Base-by-base conservation (phyloP, 2,888 invertebrate species). In the Carterocephalus palaemon region DNA sequence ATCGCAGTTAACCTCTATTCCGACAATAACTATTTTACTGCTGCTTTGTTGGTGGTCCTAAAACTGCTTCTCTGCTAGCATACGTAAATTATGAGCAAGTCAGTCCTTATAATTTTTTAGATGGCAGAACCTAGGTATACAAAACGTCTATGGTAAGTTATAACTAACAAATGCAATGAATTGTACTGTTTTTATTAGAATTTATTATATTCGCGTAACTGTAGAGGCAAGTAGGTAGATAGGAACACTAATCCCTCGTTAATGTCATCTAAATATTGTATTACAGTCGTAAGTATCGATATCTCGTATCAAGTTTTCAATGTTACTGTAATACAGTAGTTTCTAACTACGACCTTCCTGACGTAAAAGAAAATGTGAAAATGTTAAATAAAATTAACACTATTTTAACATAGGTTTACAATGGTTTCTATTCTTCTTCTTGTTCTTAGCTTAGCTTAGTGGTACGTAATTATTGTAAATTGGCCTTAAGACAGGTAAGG, bases 221-320 rank as follows among this genome's bases (percentile, higher is more conserved):
- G n/a, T 28, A 42, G 20, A 34, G 28, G 8, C 20, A 28, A 5
- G 28, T n/a, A 34, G 28, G 8, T 15, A 28, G 5, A 20, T n/a
- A 34, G n/a, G 20, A 33, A 20, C 19, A 29, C 17, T 29, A 8
- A 36, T 43, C 36, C 36, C 29, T 43, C n/a, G 13, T 41, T 34
- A 28, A 34, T 23, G 29, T 36, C 36, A 43, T 36, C 36, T 29
- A 10, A 36, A 29, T 36, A 43, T 36, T 29, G 13, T 29, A 19
- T 43, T 43, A 43, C 43, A 28, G 12, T 2, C 16, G 3, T 43
- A n/a, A n/a, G n/a, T n/a, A 43, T 43, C 22, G 20, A 29, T 43
- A 17, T 36, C 36, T 29, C 28, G 29, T 29, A 17, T 43, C 12
- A 8, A 22, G 8, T 43, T 36, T 29, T 34, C 34, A 43, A 43